Percentiles rank a stretch among this genome's conserved stretches.
Evolutionary conservation across 2,113 vertebrate species (phyloP).

Genomic region (Lepisosteus osseus): DNA sequence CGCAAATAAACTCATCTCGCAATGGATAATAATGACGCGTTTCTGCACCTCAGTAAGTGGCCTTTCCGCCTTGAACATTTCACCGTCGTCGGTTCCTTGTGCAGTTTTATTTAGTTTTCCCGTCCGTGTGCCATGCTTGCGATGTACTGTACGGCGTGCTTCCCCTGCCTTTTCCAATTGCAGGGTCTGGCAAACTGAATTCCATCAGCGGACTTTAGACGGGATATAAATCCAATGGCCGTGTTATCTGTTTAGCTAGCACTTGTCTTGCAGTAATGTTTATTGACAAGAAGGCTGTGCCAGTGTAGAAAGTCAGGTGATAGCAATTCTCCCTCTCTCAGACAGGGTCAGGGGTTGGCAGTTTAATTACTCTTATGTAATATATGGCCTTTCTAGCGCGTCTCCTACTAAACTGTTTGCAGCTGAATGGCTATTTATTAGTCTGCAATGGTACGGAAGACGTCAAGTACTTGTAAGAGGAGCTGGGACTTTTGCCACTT

Average conservation of each 20-base stretch:
- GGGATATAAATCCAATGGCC: constrained; percentile 25
- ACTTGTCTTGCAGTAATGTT: constrained; percentile 23
- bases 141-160: constrained; percentile 15
- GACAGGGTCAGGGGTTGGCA: constrained; percentile 76
- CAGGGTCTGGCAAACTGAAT: constrained; percentile 27
- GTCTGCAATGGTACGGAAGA: constrained; percentile 35
- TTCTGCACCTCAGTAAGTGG: constrained; percentile 69
- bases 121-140: background rate
- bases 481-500: constrained; percentile 31
- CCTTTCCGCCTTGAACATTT: background rate
- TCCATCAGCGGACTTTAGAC: constrained; percentile 42
- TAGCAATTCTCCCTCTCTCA: constrained; percentile 51
- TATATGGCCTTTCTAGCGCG: constrained; percentile 64
- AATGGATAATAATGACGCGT: constrained; percentile 70
- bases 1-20: constrained; percentile 39
- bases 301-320: constrained; percentile 61
- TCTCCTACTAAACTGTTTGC: constrained; percentile 52
- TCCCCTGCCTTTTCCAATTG: constrained; percentile 33
- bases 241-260: constrained; percentile 20
- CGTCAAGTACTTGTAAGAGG: constrained; percentile 13
- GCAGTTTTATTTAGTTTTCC: background rate
- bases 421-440: constrained; percentile 55
- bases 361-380: constrained; percentile 73
- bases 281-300: constrained; percentile 38
- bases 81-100: background rate